A percentile compares a stretch with the other conserved stretches of the same genome.
Conservation (phyloP, 2,888 invertebrate species). For the Tethea ocularis region DNA sequence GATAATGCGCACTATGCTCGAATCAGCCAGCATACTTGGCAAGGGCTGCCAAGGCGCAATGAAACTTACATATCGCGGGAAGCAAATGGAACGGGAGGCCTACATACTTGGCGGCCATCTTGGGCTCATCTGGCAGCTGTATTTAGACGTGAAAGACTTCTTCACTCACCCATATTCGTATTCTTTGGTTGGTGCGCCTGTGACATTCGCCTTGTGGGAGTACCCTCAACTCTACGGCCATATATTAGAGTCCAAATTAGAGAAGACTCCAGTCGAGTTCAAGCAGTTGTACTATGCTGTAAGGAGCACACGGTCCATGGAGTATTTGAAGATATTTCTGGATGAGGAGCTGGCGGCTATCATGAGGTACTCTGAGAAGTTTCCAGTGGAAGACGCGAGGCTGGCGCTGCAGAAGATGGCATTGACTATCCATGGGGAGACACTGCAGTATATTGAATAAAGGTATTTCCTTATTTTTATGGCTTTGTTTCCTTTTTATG, state of each 20-base stretch:
- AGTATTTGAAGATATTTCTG: conserved; percentile 61
- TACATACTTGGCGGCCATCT: conserved; percentile 72
- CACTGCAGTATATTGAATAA: conserved; percentile 69
- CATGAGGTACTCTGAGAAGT: conserved; percentile 57
- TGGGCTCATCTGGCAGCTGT: conserved; percentile 73
- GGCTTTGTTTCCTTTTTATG: neutral
- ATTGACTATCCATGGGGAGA: conserved; percentile 62
- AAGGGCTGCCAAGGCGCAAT: conserved; percentile 76
- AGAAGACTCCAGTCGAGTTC: conserved; percentile 56
- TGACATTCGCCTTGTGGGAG: conserved; percentile 69
- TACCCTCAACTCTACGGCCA: conserved; percentile 70
- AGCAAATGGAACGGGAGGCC: conserved; percentile 60
- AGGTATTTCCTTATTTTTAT: conserved; percentile 26
- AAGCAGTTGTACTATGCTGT: conserved; percentile 73
- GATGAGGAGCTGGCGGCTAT: conserved; percentile 66
- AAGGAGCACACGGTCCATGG: conserved; percentile 63
- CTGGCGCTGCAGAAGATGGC: conserved; percentile 72
- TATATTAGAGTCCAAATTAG: conserved; percentile 58
- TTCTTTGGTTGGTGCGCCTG: conserved; percentile 70
- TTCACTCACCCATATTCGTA: conserved; percentile 71
- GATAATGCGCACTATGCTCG: conserved; percentile 67
- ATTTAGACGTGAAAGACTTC: conserved; percentile 74
- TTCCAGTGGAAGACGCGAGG: conserved; percentile 68
- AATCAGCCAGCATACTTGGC: conserved; percentile 70
- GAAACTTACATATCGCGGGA: conserved; percentile 60